Evolutionary conservation across 2,113 vertebrate genomes (phyloP).

Genomic region (Gopherus evgoodei): DNA sequence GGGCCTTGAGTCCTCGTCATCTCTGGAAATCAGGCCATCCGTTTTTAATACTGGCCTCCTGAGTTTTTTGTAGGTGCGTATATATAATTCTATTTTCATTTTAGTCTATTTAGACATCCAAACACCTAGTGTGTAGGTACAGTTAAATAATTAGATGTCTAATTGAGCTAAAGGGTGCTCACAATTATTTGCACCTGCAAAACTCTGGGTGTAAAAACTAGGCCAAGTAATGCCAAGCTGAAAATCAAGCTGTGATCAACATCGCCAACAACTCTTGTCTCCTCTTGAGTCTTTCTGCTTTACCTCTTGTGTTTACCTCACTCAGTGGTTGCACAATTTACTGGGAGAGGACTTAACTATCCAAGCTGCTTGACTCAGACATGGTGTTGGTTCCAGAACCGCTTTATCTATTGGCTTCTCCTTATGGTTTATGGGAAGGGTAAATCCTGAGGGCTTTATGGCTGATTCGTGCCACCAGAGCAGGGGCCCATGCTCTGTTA

Average conservation of each 20-base stretch:
- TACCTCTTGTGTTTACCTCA: neutral
- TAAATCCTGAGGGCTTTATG: neutral
- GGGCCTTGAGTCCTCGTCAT: neutral
- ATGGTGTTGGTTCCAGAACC: neutral
- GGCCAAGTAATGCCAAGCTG: neutral
- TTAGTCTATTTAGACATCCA: neutral
- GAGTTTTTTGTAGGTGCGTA: neutral
- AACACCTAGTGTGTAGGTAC: neutral
- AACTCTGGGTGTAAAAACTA: neutral
- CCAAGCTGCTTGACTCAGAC: neutral
- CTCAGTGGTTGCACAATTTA: neutral
- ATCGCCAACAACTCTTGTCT: fast-evolving
- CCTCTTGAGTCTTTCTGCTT: neutral
- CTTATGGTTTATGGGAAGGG: neutral
- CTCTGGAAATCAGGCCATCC: neutral
- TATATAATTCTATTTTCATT: neutral
- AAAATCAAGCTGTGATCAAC: neutral
- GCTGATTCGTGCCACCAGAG: neutral
- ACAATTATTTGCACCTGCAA: neutral
- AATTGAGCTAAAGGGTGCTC: neutral
- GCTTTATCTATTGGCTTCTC: neutral
- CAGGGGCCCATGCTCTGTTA: neutral
- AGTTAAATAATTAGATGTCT: neutral
- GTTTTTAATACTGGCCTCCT: neutral
- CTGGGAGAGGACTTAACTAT: too few relatives aligned